phyloP scores from a whole-genome alignment of 92 coral and sea anemone species.

The Scolanthus callimorphus region DNA sequence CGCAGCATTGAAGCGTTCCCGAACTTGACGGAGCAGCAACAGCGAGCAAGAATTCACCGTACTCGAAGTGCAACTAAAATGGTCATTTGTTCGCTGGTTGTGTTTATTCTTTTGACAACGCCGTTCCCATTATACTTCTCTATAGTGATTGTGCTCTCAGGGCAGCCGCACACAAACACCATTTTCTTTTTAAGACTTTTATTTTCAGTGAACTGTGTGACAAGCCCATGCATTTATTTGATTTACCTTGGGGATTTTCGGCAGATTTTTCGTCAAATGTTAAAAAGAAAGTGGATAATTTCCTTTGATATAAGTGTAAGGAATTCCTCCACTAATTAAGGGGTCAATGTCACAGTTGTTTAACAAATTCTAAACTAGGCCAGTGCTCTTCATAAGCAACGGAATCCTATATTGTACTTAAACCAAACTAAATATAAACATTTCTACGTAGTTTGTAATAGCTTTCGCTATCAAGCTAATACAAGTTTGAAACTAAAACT shows the following conservation, averaged over 20 bases:
- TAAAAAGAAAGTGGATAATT: background rate
- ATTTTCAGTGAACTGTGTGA: background rate
- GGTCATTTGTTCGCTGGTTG: constrained; percentile 15
- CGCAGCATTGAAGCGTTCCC: background rate
- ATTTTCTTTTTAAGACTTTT: background rate
- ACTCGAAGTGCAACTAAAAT: constrained; percentile 10
- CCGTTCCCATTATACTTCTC: constrained; percentile 7
- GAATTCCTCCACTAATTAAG: no score
- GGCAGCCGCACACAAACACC: background rate
- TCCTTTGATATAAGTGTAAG: background rate
- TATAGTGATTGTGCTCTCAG: background rate
- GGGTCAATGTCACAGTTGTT: no score
- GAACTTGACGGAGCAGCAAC: background rate
- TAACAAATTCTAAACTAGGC: no score
- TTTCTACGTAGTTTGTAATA: no score
- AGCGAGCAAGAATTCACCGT: background rate
- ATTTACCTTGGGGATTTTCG: background rate
- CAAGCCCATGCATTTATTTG: background rate
- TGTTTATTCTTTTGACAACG: constrained; percentile 22
- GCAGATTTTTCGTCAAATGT: no score
- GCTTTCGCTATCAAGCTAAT: no score
- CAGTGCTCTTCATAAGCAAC: no score
- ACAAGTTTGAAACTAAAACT: no score
- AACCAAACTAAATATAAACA: no score
- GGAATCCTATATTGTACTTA: no score